Conservation (phyloP, 2,888 invertebrate species). For the Itoplectis maculator region DNA sequence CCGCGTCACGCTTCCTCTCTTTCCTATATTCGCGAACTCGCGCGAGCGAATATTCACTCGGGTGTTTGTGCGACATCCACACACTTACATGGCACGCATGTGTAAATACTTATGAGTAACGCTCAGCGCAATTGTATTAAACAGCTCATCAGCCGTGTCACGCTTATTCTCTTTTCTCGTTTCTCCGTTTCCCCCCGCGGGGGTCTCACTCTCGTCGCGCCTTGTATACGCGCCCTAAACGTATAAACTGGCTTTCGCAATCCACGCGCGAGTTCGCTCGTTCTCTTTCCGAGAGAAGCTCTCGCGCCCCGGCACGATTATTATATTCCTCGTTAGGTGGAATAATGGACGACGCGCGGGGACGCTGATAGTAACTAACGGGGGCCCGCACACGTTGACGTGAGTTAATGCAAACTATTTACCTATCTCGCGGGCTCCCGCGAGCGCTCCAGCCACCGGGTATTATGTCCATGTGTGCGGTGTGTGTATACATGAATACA, state of each 20-base stretch:
- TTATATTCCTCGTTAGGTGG: slow-evolving; percentile 63
- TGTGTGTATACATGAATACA: no score
- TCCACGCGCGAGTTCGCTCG: slow-evolving; percentile 35
- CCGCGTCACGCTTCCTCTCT: no score
- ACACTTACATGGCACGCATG: not conserved
- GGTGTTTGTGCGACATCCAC: no score
- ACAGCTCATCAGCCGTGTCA: slow-evolving; percentile 53
- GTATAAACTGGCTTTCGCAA: slow-evolving; percentile 12
- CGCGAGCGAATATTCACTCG: no score
- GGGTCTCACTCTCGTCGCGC: not conserved
- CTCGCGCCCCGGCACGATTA: slow-evolving; percentile 38
- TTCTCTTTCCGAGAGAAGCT: slow-evolving; percentile 19
- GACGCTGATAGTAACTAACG: slow-evolving; percentile 57
- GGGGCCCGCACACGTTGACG: slow-evolving; percentile 71
- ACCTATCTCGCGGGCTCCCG: slow-evolving; percentile 69
- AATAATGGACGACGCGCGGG: slow-evolving; percentile 63
- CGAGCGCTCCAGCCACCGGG: slow-evolving; percentile 55
- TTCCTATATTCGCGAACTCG: not conserved
- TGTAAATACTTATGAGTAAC: slow-evolving; percentile 22
- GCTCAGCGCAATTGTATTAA: slow-evolving; percentile 58
- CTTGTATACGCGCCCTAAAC: not conserved
- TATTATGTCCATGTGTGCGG: no score
- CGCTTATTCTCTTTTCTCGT: no score
- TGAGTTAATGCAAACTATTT: slow-evolving; percentile 73
- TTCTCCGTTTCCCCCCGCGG: slow-evolving; percentile 20